These are phyloP conservation scores for Maccullochella peelii DNA, from an alignment of 2,113 vertebrate species.

Conservation along the genomic window DNA sequence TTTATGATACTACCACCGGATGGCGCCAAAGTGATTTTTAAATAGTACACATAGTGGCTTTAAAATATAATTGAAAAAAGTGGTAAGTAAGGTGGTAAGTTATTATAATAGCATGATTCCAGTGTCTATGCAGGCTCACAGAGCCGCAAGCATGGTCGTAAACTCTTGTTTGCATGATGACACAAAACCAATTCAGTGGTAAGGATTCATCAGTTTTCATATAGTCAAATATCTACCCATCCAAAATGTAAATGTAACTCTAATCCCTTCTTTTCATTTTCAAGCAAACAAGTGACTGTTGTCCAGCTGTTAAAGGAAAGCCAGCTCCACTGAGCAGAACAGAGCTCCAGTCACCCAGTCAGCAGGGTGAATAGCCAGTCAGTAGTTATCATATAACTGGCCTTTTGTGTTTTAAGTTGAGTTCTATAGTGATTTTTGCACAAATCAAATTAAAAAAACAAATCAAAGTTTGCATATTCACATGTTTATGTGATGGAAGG, in stretches of 20 bases:
- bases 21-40: background rate
- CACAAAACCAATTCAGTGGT: background rate
- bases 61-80: background rate
- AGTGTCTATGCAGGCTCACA: no score
- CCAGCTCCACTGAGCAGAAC: slow-evolving; percentile 3
- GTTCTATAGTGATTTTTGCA: background rate
- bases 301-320: background rate
- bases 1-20: background rate
- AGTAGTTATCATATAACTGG: background rate
- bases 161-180: no score
- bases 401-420: background rate
- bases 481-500: background rate
- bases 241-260: background rate
- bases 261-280: background rate
- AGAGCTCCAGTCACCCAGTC: background rate
- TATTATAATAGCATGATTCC: background rate
- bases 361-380: background rate
- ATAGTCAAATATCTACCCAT: background rate
- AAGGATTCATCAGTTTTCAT: background rate
- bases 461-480: background rate
- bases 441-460: background rate
- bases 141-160: no score
- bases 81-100: no score
- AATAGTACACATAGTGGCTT: background rate
- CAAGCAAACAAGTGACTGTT: background rate